These are phyloP conservation scores for Thamnophis sirtalis DNA, from an alignment of 2,113 vertebrate species.

Conservation along the genomic window DNA sequence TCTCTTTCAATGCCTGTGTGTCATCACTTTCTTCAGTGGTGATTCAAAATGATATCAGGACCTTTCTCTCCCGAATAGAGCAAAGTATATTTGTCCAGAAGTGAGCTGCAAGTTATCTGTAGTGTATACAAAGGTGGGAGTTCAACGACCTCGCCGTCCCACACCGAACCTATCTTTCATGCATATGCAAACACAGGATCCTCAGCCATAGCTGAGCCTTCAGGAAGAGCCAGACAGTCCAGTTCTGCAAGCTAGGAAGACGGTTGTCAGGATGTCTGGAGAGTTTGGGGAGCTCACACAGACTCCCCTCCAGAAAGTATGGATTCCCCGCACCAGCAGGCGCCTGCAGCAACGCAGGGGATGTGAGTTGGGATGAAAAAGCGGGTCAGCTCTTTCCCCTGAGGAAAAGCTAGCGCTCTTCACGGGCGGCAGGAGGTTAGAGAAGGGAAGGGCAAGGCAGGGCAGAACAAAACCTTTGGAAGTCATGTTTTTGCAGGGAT, in stretches of 20 bases:
- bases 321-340: conserved; percentile 78
- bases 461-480: background rate
- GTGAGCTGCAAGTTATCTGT: conserved; percentile 1
- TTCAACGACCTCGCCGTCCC: conserved; percentile 26
- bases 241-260: background rate
- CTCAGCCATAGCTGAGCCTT: background rate
- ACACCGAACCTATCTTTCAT: background rate
- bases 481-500: background rate
- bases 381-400: too few relatives aligned
- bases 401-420: background rate
- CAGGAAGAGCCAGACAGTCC: conserved; percentile 13
- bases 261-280: conserved; percentile 56
- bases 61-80: background rate
- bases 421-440: background rate
- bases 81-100: background rate
- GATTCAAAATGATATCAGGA: background rate
- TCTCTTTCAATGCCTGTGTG: background rate
- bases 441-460: background rate
- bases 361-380: conserved; percentile 76
- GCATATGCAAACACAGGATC: conserved; percentile 11
- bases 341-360: conserved; percentile 74
- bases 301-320: conserved; percentile 85
- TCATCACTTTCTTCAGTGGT: background rate
- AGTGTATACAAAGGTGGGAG: conserved; percentile 49
- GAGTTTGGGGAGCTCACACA: conserved; percentile 74